A percentile compares a stretch with the other conserved stretches of the same genome.
phyloP scores from a whole-genome alignment of 1,140 invertebrate species.

The Drosophila micromelanica region DNA sequence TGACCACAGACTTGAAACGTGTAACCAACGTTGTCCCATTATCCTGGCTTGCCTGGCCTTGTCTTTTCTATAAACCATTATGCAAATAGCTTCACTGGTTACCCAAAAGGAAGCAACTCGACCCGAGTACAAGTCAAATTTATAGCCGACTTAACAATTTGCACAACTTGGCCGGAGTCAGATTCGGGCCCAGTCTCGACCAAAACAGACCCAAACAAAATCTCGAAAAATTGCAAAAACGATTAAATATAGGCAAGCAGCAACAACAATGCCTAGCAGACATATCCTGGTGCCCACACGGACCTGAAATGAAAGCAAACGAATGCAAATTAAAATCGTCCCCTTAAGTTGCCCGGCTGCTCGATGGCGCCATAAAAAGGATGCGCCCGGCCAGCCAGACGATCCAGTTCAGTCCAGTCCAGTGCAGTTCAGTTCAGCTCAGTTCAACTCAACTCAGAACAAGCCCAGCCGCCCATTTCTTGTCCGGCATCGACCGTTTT shows the following conservation, averaged over 20 bases:
- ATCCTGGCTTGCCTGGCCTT: conserved; percentile 49
- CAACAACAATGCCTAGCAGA: conserved; percentile 25
- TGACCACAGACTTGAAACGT: conserved; percentile 8
- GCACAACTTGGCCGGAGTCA: conserved; percentile 24
- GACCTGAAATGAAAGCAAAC: conserved; percentile 73
- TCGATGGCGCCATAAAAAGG: conserved; percentile 70
- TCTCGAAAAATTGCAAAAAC: conserved; percentile 75
- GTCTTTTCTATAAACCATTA: conserved; percentile 82
- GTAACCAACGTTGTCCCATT: conserved; percentile 7
- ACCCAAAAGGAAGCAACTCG: conserved; percentile 42
- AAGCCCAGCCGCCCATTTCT: conserved; percentile 12
- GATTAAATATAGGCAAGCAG: conserved; percentile 74
- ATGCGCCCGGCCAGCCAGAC: conserved; percentile 58
- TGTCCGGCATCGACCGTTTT: conserved; percentile 56
- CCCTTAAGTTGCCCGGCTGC: conserved; percentile 64
- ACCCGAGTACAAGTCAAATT: conserved; percentile 76
- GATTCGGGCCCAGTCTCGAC: conserved; percentile 1
- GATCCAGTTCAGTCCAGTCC: conserved; percentile 45
- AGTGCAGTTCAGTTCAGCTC: conserved; percentile 33
- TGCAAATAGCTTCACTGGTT: conserved; percentile 73
- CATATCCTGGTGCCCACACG: conserved; percentile 29
- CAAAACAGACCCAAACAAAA: conserved; percentile 52
- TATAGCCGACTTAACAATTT: conserved; percentile 84
- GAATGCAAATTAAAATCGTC: conserved; percentile 83
- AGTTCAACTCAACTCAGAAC: conserved; percentile 21